Percentiles rank a stretch among this genome's conserved stretches.
These are phyloP conservation scores for Ochropacha duplaris DNA, from an alignment of 2,888 invertebrate species.

Conservation along the genomic window DNA sequence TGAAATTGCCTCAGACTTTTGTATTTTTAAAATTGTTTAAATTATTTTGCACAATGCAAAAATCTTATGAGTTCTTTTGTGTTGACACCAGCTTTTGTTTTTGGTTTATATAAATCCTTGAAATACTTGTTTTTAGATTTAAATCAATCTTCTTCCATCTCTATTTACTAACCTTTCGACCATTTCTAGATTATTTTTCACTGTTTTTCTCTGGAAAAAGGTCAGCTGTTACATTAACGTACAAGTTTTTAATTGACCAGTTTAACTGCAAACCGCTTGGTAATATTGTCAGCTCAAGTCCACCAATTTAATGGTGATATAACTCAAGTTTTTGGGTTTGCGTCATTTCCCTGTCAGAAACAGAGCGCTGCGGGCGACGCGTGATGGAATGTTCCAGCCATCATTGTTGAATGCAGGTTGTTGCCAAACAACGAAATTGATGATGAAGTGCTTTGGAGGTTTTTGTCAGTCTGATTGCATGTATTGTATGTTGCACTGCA, in stretches of 20 bases:
- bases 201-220: too few species aligned
- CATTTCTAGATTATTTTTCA: too few species aligned
- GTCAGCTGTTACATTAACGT: background rate
- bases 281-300: background rate
- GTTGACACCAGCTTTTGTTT: too few species aligned
- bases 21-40: background rate
- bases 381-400: conserved; percentile 53
- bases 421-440: conserved; percentile 42
- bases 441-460: conserved; percentile 25
- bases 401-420: conserved; percentile 24
- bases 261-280: background rate
- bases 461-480: conserved; percentile 46
- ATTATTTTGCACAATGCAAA: background rate
- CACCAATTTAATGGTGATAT: conserved; percentile 24
- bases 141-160: too few species aligned
- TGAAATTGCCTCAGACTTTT: background rate
- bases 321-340: conserved; percentile 14
- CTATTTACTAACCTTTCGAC: too few species aligned
- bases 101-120: too few species aligned
- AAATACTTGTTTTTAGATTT: too few species aligned
- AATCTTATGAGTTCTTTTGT: too few species aligned
- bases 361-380: conserved; percentile 38
- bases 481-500: conserved; percentile 46
- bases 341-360: conserved; percentile 51
- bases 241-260: background rate